Conservation (phyloP, 1,140 invertebrate species). For the Diabrotica virgifera region DNA sequence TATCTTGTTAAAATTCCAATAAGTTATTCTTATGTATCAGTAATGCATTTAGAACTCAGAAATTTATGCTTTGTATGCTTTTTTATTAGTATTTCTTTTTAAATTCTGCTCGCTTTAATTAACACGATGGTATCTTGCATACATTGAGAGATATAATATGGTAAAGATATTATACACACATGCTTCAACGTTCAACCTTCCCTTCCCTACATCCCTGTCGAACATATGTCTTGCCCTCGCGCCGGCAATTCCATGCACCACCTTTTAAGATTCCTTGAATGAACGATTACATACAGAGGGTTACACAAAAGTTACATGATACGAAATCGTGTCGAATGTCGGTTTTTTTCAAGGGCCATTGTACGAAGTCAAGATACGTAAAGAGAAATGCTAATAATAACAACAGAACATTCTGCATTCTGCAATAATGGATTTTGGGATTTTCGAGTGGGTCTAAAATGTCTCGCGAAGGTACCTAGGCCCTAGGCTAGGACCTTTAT, state of each 20-base stretch:
- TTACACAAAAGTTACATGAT: conserved; percentile 17
- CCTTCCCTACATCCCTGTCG: neutral
- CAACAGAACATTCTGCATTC: conserved; percentile 21
- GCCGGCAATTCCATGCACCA: conserved; percentile 7
- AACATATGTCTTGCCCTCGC: conserved; percentile 11
- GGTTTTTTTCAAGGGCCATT: conserved; percentile 21
- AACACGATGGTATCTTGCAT: too few species aligned
- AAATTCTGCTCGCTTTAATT: too few species aligned
- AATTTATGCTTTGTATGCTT: too few species aligned
- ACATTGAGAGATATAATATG: too few species aligned
- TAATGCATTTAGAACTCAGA: too few species aligned
- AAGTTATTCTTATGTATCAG: too few species aligned
- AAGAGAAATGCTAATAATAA: conserved; percentile 24
- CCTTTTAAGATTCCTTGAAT: conserved; percentile 14
- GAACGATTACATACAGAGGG: conserved; percentile 17
- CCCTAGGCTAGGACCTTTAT: conserved; percentile 14
- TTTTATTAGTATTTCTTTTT: too few species aligned
- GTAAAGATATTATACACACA: too few species aligned
- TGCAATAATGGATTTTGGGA: conserved; percentile 21
- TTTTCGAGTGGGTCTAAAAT: conserved; percentile 22
- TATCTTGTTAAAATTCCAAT: too few species aligned
- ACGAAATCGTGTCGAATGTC: conserved; percentile 20
- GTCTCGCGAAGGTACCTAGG: conserved; percentile 10
- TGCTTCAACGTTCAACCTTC: neutral
- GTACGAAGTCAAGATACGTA: conserved; percentile 17